Percentiles rank a stretch among this genome's conserved stretches.
phyloP scores from a whole-genome alignment of 2,888 invertebrate genomes.

The Coenonympha arcania region DNA sequence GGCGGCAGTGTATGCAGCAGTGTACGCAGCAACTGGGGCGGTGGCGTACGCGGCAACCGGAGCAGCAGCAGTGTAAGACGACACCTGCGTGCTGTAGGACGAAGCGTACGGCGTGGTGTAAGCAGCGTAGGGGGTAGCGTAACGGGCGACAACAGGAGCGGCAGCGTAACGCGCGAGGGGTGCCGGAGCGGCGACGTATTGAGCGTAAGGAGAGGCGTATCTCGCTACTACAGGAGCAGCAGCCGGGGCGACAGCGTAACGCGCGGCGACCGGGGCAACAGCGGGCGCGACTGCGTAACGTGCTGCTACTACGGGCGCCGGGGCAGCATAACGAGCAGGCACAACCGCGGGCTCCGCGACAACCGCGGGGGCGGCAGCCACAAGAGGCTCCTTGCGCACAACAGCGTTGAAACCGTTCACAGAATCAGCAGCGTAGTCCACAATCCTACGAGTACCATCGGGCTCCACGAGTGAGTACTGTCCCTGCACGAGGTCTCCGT shows the following conservation, averaged over 20 bases:
- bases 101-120: constrained; percentile 23
- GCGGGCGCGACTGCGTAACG: constrained; percentile 33
- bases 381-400: constrained; percentile 57
- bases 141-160: constrained; percentile 37
- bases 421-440: constrained; percentile 60
- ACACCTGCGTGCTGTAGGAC: constrained; percentile 8
- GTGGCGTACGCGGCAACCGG: constrained; percentile 24
- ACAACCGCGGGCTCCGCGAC: constrained; percentile 51
- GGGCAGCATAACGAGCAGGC: constrained; percentile 39
- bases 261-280: constrained; percentile 31
- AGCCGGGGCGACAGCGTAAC: constrained; percentile 37
- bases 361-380: constrained; percentile 49
- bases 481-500: constrained; percentile 71
- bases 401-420: constrained; percentile 63
- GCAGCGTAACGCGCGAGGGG: constrained; percentile 76
- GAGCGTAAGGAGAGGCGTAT: constrained; percentile 28
- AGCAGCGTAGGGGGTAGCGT: constrained; percentile 28
- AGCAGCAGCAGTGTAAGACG: constrained; percentile 22
- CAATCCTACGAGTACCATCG: constrained; percentile 59
- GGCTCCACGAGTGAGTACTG: constrained; percentile 61
- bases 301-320: constrained; percentile 30
- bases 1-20: constrained; percentile 22
- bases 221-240: constrained; percentile 31
- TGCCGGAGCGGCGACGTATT: constrained; percentile 32
- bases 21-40: constrained; percentile 22